Evolutionary conservation across 1,140 invertebrate species (phyloP).

Genomic region (Diploscapter pachys): DNA sequence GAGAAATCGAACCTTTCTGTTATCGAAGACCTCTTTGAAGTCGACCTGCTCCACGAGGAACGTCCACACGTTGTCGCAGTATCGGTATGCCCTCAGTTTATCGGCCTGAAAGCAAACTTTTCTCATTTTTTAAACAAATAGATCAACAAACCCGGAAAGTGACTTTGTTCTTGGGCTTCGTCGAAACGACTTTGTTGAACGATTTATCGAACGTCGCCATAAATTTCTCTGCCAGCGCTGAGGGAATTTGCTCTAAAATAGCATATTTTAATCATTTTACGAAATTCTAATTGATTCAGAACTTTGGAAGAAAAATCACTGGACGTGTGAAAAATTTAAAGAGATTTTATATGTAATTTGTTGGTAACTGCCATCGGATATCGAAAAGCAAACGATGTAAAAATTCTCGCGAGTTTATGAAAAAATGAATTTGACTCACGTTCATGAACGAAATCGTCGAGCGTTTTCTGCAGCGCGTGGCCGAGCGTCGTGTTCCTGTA

Average conservation of each 20-base stretch:
- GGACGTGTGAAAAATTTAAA: neutral
- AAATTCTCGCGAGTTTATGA: too few species aligned
- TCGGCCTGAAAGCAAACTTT: conserved; percentile 68
- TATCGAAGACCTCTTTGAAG: conserved; percentile 80
- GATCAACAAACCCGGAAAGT: conserved; percentile 45
- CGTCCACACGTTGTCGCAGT: conserved; percentile 99
- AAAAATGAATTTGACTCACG: conserved; percentile 21
- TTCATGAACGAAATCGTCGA: conserved; percentile 77
- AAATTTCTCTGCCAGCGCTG: conserved; percentile 82
- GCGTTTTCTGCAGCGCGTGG: conserved; percentile 88
- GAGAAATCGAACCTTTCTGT: conserved; percentile 67
- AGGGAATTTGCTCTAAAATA: conserved; percentile 74
- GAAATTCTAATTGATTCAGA: too few species aligned
- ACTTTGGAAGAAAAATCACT: too few species aligned
- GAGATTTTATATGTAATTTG: neutral
- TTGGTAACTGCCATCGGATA: neutral
- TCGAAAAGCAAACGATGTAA: too few species aligned
- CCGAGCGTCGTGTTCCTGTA: conserved; percentile 97
- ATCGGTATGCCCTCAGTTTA: conserved; percentile 94
- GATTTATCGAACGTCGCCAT: conserved; percentile 91
- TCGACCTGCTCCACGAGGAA: conserved; percentile 97
- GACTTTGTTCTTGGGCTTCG: conserved; percentile 41
- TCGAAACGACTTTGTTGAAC: conserved; percentile 86
- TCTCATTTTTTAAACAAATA: neutral
- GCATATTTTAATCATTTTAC: too few species aligned